Evolutionary conservation across 2,113 vertebrate species (phyloP).

Genomic region (Nettapus auritus): DNA sequence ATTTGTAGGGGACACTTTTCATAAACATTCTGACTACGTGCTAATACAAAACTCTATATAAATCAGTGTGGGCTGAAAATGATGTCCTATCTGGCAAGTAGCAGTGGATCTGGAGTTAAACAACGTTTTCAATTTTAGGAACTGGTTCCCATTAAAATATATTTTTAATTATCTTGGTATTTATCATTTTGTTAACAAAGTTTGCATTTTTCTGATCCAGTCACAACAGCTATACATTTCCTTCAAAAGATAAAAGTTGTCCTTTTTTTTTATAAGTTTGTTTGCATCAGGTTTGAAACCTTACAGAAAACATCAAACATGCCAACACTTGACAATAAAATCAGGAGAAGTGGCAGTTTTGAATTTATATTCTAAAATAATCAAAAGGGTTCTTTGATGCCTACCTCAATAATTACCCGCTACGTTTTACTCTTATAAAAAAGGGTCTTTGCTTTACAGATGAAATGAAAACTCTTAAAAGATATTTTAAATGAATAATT

Average conservation of each 20-base stretch:
- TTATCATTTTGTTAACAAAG: neutral
- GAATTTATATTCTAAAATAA: conserved; percentile 55
- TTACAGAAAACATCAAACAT: conserved; percentile 47
- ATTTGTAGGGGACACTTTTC: neutral
- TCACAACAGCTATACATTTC: neutral
- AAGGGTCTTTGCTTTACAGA: conserved; percentile 34
- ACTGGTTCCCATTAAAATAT: neutral
- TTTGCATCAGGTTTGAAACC: conserved; percentile 29
- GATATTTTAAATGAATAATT: conserved; percentile 68
- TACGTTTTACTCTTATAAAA: conserved; percentile 38
- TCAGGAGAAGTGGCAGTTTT: neutral
- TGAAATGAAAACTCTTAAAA: conserved; percentile 42
- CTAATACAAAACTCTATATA: neutral
- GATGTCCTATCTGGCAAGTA: neutral
- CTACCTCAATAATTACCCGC: conserved; percentile 53
- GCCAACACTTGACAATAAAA: conserved; percentile 38
- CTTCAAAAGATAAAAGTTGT: conserved; percentile 36
- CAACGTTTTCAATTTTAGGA: neutral
- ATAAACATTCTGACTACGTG: neutral
- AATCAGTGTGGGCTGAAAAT: neutral
- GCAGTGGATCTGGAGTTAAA: neutral
- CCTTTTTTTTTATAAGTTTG: neutral
- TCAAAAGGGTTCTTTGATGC: conserved; percentile 52
- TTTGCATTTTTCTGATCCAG: neutral
- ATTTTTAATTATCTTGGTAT: neutral